A percentile compares a stretch with the other conserved stretches of the same genome.
phyloP scores from a whole-genome alignment of 2,888 invertebrate genomes.

The Lepidochrysops patricia region DNA sequence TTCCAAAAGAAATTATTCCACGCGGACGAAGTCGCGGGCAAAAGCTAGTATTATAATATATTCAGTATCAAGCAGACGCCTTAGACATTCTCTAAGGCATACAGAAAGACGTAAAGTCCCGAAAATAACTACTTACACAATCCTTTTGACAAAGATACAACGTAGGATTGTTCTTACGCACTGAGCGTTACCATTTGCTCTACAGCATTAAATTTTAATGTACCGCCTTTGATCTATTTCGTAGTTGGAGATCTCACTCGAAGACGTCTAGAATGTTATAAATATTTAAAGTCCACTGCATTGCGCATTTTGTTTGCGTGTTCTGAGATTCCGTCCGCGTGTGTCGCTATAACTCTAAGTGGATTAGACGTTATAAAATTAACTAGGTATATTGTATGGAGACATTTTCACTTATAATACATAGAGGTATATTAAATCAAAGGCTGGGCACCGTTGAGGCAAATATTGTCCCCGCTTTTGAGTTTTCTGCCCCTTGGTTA shows the following conservation, averaged over 20 bases:
- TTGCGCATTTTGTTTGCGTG: slow-evolving; percentile 2
- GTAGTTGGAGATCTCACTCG: slow-evolving; percentile 4
- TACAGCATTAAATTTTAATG: slow-evolving; percentile 3
- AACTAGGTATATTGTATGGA: too few species aligned
- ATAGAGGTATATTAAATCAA: too few species aligned
- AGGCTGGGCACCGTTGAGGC: too few species aligned
- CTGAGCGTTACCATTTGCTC: background rate
- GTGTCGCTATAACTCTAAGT: background rate
- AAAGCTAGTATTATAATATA: too few species aligned
- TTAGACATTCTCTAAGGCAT: background rate
- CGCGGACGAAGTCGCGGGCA: too few species aligned
- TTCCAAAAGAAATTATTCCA: too few species aligned
- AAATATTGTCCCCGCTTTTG: too few species aligned
- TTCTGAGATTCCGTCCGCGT: background rate
- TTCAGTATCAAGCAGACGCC: background rate
- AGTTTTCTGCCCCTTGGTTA: too few species aligned
- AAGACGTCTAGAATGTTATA: background rate
- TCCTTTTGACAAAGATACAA: background rate
- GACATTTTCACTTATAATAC: too few species aligned
- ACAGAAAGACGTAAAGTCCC: background rate
- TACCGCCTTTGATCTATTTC: background rate
- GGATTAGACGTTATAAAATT: background rate
- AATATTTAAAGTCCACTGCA: slow-evolving; percentile 12
- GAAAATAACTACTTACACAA: background rate
- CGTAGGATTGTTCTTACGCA: background rate